Base-by-base conservation (phyloP, 2,888 invertebrate species). In the Athalia cordata region DNA sequence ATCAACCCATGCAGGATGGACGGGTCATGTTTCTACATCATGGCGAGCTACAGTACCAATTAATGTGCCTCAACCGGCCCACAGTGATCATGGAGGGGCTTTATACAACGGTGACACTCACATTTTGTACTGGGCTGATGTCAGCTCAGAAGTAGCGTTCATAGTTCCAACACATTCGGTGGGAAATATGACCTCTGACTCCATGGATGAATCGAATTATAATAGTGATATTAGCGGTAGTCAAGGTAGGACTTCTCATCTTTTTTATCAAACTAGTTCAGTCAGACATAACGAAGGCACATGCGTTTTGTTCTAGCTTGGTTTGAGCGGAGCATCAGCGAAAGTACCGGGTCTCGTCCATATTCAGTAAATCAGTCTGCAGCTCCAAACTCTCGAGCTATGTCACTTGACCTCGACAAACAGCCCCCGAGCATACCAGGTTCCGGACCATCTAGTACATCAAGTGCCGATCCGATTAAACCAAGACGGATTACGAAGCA, bases 61-160 rank as follows among this genome's bases (percentile, higher is more conserved):
- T 0, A 85, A 81, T 15, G 82, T 83, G 55, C 83, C 86, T 7
- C 85, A 84, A 62, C 82, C 85, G 3, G 80, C 84, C 3, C 85
- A 87, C 76, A 82, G 83, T 62, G 91, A 92, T 79, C 92, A 92
- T 82, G 94, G 95, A 11, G 96, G 96, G 65, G 91, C 94, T 81
- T 90, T 94, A 75, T 98, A 96, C 87, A 97, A 97, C 90, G 98
- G 98, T 0, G 93, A 94, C 77, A 94, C 95, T 78, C 95, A 96
- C 89, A 95, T 98, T 3, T 91, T 99, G 0, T 99, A 98, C 90
- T 99, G 98, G 98, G 96, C 98, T 1, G 98, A 99, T 90, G 96
- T 97, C 0, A 95, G 95, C 70, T 96, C 97, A 4, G 99, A 99
- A 92, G 94, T 99, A 77, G 98, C 98, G 2, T 98, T 99, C 91